A percentile compares a stretch with the other conserved stretches of the same genome.
Evolutionary conservation across 2,888 invertebrate species (phyloP).

Genomic region (Sphinx pinastri): DNA sequence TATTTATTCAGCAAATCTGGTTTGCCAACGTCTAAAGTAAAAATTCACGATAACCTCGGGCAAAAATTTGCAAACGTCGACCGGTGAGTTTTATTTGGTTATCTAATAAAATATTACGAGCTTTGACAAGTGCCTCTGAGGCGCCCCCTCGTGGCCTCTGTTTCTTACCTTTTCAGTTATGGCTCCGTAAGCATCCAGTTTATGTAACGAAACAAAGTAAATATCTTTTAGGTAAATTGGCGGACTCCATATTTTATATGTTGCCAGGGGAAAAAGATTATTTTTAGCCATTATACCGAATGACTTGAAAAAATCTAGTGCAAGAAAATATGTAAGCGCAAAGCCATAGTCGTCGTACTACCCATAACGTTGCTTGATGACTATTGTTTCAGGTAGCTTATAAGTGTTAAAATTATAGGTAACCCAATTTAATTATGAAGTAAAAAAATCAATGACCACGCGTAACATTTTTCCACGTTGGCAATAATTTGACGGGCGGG

Average conservation of each 20-base stretch:
- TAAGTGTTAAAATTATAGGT: not conserved
- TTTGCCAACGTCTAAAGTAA: conserved; percentile 37
- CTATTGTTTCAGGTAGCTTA: too few species aligned
- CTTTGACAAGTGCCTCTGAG: conserved; percentile 76
- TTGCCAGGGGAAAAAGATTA: conserved; percentile 16
- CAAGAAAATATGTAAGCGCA: too few species aligned
- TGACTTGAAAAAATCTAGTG: too few species aligned
- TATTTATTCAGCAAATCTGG: conserved; percentile 36
- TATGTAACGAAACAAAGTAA: conserved; percentile 51
- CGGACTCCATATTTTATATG: conserved; percentile 31
- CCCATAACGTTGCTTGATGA: too few species aligned
- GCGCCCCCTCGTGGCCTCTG: conserved; percentile 66
- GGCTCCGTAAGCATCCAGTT: conserved; percentile 61
- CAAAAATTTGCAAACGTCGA: conserved; percentile 63
- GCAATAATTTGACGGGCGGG: conserved; percentile 76
- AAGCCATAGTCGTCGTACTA: too few species aligned
- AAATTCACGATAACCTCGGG: conserved; percentile 46
- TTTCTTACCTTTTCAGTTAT: conserved; percentile 69
- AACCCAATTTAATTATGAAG: not conserved
- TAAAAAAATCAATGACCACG: conserved; percentile 2
- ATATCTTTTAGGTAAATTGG: conserved; percentile 37
- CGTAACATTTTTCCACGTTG: conserved; percentile 61
- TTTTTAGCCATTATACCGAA: not conserved
- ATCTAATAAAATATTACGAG: conserved; percentile 83
- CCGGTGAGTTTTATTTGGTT: conserved; percentile 75